Conservation (phyloP, 2,113 vertebrate species). For the Oceanodroma tethys region DNA sequence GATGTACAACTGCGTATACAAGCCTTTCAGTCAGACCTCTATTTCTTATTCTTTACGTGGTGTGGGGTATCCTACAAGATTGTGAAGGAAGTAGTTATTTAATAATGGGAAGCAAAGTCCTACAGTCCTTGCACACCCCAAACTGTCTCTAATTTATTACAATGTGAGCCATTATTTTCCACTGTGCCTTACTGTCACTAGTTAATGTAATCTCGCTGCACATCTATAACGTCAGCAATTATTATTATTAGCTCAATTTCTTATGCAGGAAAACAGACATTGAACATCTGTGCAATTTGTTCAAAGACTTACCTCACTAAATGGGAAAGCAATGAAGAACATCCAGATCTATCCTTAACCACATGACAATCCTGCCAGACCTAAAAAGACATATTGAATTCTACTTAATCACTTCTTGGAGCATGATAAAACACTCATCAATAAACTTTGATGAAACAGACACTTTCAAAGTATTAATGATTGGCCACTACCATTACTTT, state of each 20-base stretch:
- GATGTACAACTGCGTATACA: neutral
- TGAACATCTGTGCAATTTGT: slow-evolving; percentile 34
- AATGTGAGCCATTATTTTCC: neutral
- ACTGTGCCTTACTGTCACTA: neutral
- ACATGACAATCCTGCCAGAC: neutral
- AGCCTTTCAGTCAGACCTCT: neutral
- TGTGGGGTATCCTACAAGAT: neutral
- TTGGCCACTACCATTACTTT: neutral
- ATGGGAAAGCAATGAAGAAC: slow-evolving; percentile 2
- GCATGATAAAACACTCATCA: slow-evolving; percentile 2
- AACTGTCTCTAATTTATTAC: neutral
- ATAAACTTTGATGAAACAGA: slow-evolving; percentile 14
- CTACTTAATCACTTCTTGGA: slow-evolving; percentile 33
- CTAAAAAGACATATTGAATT: slow-evolving; percentile 13
- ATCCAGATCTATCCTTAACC: slow-evolving; percentile 16
- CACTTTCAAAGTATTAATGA: neutral
- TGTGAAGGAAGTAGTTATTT: neutral
- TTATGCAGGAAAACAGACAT: slow-evolving; percentile 2
- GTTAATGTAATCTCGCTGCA: neutral
- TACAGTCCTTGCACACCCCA: neutral
- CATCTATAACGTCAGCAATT: neutral
- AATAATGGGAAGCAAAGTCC: neutral
- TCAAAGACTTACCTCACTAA: slow-evolving; percentile 28
- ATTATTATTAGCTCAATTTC: neutral
- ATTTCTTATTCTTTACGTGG: neutral